Conservation (phyloP, 1,140 invertebrate species). For the Bradysia coprophila region DNA sequence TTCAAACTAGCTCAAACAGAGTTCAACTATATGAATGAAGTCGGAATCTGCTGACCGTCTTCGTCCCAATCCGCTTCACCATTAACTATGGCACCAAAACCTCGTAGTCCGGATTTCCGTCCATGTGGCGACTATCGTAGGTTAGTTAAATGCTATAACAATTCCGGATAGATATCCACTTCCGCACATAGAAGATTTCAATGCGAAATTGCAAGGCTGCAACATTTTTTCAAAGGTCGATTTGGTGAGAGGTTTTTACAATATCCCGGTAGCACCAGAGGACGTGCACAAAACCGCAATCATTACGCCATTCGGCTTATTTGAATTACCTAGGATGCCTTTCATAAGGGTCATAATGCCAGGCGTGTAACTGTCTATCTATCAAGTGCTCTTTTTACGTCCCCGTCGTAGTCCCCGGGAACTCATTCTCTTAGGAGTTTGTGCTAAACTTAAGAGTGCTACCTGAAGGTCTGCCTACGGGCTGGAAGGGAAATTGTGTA, state of each 20-base stretch:
- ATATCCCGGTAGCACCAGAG: conserved; percentile 17
- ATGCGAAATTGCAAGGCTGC: conserved; percentile 14
- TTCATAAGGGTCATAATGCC: too few relatives aligned
- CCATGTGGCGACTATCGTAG: conserved; percentile 28
- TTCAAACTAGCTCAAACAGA: neutral
- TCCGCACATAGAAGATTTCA: conserved; percentile 15
- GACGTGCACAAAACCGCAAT: conserved; percentile 22
- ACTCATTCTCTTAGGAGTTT: too few relatives aligned
- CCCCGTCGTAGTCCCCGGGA: too few relatives aligned
- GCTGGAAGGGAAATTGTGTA: too few relatives aligned
- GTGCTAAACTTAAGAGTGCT: too few relatives aligned
- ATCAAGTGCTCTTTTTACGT: too few relatives aligned
- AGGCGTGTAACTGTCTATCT: too few relatives aligned
- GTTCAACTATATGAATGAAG: neutral
- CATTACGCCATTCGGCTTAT: conserved; percentile 15
- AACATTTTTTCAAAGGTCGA: conserved; percentile 26
- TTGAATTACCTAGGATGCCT: conserved; percentile 13
- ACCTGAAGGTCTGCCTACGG: too few relatives aligned
- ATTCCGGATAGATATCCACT: conserved; percentile 23
- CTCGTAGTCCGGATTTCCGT: conserved; percentile 16
- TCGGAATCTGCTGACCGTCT: conserved; percentile 14
- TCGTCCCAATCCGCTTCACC: conserved; percentile 13
- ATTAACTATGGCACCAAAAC: conserved; percentile 23
- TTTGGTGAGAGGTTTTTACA: conserved; percentile 26
- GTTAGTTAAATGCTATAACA: conserved; percentile 22